These are phyloP conservation scores for Nomada lathburiana DNA, from an alignment of 2,888 invertebrate genomes.

Conservation along the genomic window DNA sequence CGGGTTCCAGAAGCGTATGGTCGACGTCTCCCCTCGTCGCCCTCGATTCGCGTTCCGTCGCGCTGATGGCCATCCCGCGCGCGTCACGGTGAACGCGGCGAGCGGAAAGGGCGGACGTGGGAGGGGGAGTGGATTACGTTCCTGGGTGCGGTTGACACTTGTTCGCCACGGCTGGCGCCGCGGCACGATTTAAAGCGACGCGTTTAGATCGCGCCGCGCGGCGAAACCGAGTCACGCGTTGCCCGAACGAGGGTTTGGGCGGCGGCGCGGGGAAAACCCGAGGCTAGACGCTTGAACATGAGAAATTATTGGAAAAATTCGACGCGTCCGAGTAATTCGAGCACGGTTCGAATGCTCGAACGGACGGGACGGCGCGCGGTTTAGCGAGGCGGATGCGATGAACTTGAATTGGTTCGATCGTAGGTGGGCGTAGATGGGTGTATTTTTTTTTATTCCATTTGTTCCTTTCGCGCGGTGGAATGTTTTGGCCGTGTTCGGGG, in stretches of 20 bases:
- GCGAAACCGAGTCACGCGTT: slow-evolving; percentile 23
- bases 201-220: slow-evolving; percentile 39
- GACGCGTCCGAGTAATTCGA: slow-evolving; percentile 39
- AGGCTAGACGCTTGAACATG: slow-evolving; percentile 18
- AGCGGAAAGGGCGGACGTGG: background rate
- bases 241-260: background rate
- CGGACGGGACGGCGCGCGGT: slow-evolving; percentile 11
- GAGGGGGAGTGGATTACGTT: slow-evolving; percentile 44
- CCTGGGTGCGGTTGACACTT: slow-evolving; percentile 63
- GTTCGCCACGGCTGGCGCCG: slow-evolving; percentile 48
- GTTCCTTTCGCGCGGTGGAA: background rate
- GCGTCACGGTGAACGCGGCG: background rate
- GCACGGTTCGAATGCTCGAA: slow-evolving; percentile 22
- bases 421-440: background rate
- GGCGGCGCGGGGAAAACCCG: background rate
- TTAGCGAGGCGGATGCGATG: slow-evolving; percentile 34
- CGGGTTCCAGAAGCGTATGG: background rate
- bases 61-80: slow-evolving; percentile 35
- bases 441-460: background rate
- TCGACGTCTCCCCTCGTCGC: background rate
- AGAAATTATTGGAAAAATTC: slow-evolving; percentile 52
- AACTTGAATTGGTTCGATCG: slow-evolving; percentile 40
- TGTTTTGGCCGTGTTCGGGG: slow-evolving; percentile 10
- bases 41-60: slow-evolving; percentile 13
- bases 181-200: slow-evolving; percentile 52